These are phyloP conservation scores for Nanger granti DNA, from an alignment of 2,113 vertebrate genomes.

Conservation along the genomic window DNA sequence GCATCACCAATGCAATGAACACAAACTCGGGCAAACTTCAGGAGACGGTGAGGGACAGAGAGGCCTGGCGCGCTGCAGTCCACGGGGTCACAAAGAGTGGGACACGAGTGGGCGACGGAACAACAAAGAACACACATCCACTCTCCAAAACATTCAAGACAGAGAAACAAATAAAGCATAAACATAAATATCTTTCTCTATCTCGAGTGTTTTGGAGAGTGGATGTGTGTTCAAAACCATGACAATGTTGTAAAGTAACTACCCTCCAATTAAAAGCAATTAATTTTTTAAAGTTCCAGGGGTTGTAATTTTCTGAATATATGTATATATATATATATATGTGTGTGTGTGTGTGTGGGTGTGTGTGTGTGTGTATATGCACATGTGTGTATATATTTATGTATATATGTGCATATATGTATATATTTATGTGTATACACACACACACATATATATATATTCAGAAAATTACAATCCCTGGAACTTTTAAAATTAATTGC, in stretches of 20 bases:
- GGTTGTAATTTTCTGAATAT: no score
- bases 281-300: no score
- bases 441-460: background rate
- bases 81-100: rapidly evolving
- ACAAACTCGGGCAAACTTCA: background rate
- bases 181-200: no score
- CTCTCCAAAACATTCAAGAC: background rate
- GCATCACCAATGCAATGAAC: no score
- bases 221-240: no score
- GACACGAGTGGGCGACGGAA: background rate
- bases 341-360: rapidly evolving
- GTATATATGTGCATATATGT: no score
- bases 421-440: no score
- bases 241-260: no score
- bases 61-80: rapidly evolving
- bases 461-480: background rate
- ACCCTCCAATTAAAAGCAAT: no score
- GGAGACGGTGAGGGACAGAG: background rate
- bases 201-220: no score
- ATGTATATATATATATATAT: no score
- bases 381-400: background rate
- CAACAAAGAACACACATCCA: background rate
- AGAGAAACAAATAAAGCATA: background rate
- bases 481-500: background rate
- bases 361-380: rapidly evolving